Percentiles rank a stretch among this genome's conserved stretches.
Conservation (phyloP, 2,113 vertebrate genomes). For the Eretmochelys imbricata region DNA sequence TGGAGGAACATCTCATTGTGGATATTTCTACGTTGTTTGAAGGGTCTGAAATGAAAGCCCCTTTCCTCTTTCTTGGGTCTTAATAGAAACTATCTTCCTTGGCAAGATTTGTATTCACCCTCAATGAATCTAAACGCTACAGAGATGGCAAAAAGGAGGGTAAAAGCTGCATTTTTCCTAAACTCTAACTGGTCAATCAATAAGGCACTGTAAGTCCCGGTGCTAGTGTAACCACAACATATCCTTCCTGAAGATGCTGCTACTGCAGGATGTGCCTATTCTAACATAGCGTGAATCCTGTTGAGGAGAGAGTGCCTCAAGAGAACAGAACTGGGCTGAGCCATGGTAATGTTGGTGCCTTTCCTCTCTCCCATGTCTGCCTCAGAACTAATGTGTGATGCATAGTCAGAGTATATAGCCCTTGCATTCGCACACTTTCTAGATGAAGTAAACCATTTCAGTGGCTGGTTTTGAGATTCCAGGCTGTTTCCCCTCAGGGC, state of each 20-base stretch:
- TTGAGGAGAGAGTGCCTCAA: slow-evolving; percentile 17
- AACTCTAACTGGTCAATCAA: background rate
- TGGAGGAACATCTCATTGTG: background rate
- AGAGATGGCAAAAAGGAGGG: background rate
- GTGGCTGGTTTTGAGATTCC: background rate
- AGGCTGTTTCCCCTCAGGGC: background rate
- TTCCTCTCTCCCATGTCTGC: background rate
- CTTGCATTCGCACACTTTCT: background rate
- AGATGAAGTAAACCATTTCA: background rate
- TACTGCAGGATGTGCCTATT: background rate
- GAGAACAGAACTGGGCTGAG: background rate
- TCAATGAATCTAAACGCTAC: background rate
- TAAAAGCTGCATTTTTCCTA: background rate
- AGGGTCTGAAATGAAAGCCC: background rate
- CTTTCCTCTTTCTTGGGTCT: background rate
- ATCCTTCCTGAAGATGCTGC: slow-evolving; percentile 28
- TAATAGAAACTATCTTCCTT: background rate
- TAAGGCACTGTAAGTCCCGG: background rate
- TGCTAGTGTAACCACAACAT: background rate
- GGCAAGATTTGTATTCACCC: background rate
- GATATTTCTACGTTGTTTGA: background rate
- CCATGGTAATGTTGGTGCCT: background rate
- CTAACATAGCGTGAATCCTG: slow-evolving; percentile 5
- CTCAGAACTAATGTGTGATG: background rate
- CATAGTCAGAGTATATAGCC: background rate